Conservation (phyloP, 2,888 invertebrate genomes). For the Desoria tigrina region DNA sequence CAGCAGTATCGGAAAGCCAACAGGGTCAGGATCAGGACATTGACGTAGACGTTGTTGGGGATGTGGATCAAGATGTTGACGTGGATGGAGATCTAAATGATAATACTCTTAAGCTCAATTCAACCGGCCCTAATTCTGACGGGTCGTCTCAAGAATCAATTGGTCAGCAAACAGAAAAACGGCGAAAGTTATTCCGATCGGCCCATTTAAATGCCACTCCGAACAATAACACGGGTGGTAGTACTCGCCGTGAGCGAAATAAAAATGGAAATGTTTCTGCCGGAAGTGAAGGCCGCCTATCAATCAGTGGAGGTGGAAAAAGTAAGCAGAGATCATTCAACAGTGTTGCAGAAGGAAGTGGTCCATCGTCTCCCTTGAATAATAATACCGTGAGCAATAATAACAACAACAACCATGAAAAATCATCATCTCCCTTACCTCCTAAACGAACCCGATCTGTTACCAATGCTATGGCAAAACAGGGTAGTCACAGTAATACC, state of each 20-base stretch:
- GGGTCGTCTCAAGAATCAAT: neutral
- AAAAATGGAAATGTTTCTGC: slow-evolving; percentile 13
- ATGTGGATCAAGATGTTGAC: slow-evolving; percentile 25
- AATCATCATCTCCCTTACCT: slow-evolving; percentile 36
- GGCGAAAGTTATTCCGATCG: slow-evolving; percentile 13
- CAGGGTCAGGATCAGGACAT: slow-evolving; percentile 31
- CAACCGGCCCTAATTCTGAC: slow-evolving; percentile 5
- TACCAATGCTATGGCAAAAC: slow-evolving; percentile 45
- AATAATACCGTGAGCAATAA: slow-evolving; percentile 40
- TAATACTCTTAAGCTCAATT: slow-evolving; percentile 16
- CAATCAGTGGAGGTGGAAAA: slow-evolving; percentile 6
- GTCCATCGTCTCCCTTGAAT: slow-evolving; percentile 23
- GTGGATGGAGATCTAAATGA: slow-evolving; percentile 36
- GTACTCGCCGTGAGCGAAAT: neutral
- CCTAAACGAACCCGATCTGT: slow-evolving; percentile 49
- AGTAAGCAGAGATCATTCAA: slow-evolving; percentile 7
- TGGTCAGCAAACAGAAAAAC: slow-evolving; percentile 10
- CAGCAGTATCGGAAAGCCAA: slow-evolving; percentile 14
- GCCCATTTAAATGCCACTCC: slow-evolving; percentile 18
- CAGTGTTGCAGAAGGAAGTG: neutral
- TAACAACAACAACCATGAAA: slow-evolving; percentile 35
- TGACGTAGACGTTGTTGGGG: slow-evolving; percentile 39
- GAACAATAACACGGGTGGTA: neutral
- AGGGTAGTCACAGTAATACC: slow-evolving; percentile 22
- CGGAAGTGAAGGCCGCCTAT: slow-evolving; percentile 1